phyloP scores from a whole-genome alignment of 2,113 vertebrate species.

The Egretta garzetta region DNA sequence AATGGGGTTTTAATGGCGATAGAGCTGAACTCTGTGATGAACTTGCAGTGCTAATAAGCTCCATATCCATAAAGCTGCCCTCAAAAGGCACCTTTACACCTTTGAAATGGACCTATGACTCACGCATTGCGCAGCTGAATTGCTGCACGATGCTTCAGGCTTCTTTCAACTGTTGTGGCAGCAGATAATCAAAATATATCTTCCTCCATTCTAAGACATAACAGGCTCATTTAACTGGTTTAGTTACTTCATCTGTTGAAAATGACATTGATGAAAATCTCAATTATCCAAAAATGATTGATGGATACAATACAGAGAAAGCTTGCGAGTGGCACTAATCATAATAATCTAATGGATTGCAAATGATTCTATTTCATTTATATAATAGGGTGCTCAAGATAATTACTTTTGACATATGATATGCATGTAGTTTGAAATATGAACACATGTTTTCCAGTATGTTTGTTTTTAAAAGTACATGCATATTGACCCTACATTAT shows the following conservation, averaged over 20 bases:
- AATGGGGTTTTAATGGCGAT: not conserved
- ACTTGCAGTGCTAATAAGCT: not conserved
- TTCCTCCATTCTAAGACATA: not conserved
- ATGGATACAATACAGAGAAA: not conserved
- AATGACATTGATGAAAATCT: not conserved
- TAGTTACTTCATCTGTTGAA: not conserved
- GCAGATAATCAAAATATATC: not conserved
- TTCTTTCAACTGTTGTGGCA: not conserved
- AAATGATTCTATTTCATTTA: not conserved
- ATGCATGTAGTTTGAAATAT: not conserved
- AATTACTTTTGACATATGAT: not conserved
- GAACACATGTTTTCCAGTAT: not conserved
- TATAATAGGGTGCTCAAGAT: not conserved
- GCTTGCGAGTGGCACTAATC: not conserved
- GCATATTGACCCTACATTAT: not conserved
- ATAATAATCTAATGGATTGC: not conserved
- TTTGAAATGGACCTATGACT: not conserved
- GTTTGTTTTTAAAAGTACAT: not conserved
- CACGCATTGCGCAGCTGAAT: accelerated
- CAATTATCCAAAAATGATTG: not conserved
- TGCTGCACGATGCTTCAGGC: accelerated
- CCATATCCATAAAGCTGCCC: not conserved
- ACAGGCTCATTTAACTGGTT: not conserved
- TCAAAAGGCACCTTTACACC: not conserved
- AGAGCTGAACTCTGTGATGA: not conserved